phyloP scores from a whole-genome alignment of 1,140 invertebrate species.

The Neodiprion virginianus region DNA sequence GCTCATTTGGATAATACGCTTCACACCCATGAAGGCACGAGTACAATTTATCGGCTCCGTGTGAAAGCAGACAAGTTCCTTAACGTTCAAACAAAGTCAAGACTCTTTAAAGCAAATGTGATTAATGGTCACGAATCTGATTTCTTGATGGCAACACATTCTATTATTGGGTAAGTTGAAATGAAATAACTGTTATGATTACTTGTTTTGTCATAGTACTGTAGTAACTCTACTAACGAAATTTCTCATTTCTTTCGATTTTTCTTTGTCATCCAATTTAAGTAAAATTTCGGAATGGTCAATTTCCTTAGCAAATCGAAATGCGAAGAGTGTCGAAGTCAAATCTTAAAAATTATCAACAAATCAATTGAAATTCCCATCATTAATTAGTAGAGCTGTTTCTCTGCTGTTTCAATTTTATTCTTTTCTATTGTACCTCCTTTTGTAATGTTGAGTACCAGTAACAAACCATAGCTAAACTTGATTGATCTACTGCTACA shows the following conservation, averaged over 20 bases:
- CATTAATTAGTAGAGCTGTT: too few relatives aligned
- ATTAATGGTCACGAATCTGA: constrained; percentile 73
- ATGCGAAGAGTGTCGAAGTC: too few relatives aligned
- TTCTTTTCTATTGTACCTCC: background rate
- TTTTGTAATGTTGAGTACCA: too few relatives aligned
- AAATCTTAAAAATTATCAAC: too few relatives aligned
- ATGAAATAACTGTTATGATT: background rate
- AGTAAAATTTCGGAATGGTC: background rate
- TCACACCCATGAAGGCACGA: constrained; percentile 71
- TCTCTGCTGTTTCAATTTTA: too few relatives aligned
- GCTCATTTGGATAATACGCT: constrained; percentile 80
- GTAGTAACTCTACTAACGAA: too few relatives aligned
- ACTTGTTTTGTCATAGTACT: too few relatives aligned
- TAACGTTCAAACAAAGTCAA: constrained; percentile 87
- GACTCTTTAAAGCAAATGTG: constrained; percentile 77
- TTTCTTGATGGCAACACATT: constrained; percentile 92
- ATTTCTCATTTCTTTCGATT: too few relatives aligned
- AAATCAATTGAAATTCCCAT: too few relatives aligned
- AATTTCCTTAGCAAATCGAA: background rate
- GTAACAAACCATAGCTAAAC: too few relatives aligned
- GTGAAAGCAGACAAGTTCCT: constrained; percentile 79
- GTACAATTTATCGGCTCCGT: constrained; percentile 80
- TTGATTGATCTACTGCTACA: too few relatives aligned
- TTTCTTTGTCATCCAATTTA: background rate
- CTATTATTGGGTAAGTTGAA: constrained; percentile 73